Base-by-base conservation (phyloP, 2,888 invertebrate species). In the Lasioglossum leucozonium region DNA sequence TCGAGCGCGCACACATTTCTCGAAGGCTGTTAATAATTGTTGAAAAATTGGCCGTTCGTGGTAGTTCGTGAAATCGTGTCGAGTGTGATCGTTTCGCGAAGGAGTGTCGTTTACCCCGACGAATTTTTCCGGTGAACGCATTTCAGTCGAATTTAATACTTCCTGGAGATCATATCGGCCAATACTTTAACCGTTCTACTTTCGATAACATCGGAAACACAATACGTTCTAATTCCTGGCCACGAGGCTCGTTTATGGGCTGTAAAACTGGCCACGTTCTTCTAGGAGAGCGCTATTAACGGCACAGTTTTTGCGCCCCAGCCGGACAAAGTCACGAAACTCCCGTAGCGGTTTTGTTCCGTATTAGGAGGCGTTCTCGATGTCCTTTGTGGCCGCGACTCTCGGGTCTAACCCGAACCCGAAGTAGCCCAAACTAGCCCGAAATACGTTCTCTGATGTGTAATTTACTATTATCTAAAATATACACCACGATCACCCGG, bases 221-320 rank as follows among this genome's bases (percentile, higher is more conserved):
- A 87, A 86, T 81, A 81, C 86, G 86, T 86, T 83, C 87, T 76
- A 86, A 87, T 87, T 82, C 86, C 79, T 77, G 55, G 58, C 77
- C 75, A 73, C 71, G 82, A 51, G 72, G 74, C 30, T 79, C 82
- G 82, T 87, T 87, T 87, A 87, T 86, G 80, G 86, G 72, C 86
- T 87, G 79, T 87, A 87, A 86, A 87, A 82, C 86, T 81, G 69
- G 86, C n/a, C 77, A 79, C 80, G 79, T 87, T 86, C 86, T 87
- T 87, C 82, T 55, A 67, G 51, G 72, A 44, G 75, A 30, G 69
- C 78, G 55, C 87, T 82, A 87, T 87, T 87, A 87, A 87, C 87
- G 87, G 87, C 80, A 75, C 80, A 58, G 82, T 87, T 87, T 87
- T 87, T 86, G 62, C 77, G 13, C 26, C 74, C 3, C 75, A 34